Evolutionary conservation across 1,140 invertebrate genomes (phyloP).

Genomic region (Drosophila equinoxialis): DNA sequence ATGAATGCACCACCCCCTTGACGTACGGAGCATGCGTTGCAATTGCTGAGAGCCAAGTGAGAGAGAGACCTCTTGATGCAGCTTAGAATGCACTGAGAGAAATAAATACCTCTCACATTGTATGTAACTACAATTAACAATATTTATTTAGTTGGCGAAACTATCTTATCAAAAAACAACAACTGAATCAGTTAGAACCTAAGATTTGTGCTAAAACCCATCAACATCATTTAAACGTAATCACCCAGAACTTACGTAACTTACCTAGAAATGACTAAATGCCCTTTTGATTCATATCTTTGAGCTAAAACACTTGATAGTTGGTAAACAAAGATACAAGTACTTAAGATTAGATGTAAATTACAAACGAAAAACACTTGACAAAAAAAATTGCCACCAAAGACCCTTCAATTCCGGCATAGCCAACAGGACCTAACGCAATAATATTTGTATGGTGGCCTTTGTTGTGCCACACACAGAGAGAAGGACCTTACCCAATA

Average conservation of each 20-base stretch:
- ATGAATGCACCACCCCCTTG: background rate
- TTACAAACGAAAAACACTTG: background rate
- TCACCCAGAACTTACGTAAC: too few relatives aligned
- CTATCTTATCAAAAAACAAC: background rate
- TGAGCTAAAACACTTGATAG: too few relatives aligned
- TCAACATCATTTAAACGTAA: too few relatives aligned
- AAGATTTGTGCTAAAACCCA: too few relatives aligned
- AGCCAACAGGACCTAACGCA: slow-evolving; percentile 15
- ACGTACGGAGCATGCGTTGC: slow-evolving; percentile 49
- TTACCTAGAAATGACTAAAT: too few relatives aligned
- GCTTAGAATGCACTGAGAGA: background rate
- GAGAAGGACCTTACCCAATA: slow-evolving; percentile 15
- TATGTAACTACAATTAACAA: background rate
- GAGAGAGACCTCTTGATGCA: slow-evolving; percentile 29
- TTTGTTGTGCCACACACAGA: background rate
- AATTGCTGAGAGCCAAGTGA: background rate
- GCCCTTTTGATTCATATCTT: too few relatives aligned
- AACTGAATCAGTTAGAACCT: background rate
- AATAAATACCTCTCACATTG: background rate
- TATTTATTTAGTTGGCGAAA: background rate
- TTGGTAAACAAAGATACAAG: background rate
- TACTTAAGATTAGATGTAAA: background rate
- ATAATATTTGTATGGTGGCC: slow-evolving; percentile 1
- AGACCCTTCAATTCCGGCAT: background rate
- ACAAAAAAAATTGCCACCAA: background rate